phyloP scores from a whole-genome alignment of 2,113 vertebrate genomes.

The Perognathus longimembris region DNA sequence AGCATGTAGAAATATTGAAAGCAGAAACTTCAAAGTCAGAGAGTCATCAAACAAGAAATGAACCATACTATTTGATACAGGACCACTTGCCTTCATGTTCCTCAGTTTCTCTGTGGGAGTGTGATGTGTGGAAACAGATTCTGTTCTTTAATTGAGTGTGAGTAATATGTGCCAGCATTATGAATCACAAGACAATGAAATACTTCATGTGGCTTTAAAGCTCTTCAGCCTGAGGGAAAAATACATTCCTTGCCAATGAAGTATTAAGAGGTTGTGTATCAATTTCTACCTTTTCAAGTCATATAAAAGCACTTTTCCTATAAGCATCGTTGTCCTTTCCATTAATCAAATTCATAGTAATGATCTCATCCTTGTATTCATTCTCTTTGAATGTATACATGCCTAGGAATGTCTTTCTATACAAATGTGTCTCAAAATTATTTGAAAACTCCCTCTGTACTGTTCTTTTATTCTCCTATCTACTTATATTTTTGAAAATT shows the following conservation, averaged over 20 bases:
- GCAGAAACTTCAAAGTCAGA: neutral
- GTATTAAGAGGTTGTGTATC: slow-evolving; percentile 59
- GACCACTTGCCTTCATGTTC: neutral
- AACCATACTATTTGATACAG: neutral
- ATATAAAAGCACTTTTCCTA: slow-evolving; percentile 58
- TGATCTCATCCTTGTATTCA: slow-evolving; percentile 26
- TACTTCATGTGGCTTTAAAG: slow-evolving; percentile 74
- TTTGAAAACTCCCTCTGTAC: slow-evolving; percentile 1
- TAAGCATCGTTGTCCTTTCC: slow-evolving; percentile 22
- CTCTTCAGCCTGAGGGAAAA: slow-evolving; percentile 61
- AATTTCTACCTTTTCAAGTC: slow-evolving; percentile 68
- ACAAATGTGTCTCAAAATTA: neutral
- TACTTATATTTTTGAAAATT: neutral
- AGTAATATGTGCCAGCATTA: slow-evolving; percentile 55
- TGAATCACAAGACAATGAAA: slow-evolving; percentile 80
- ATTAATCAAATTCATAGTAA: slow-evolving; percentile 14
- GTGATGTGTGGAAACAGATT: slow-evolving; percentile 10
- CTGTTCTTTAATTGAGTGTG: slow-evolving; percentile 62
- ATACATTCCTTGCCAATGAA: slow-evolving; percentile 76
- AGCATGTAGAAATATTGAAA: neutral
- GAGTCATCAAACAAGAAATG: neutral
- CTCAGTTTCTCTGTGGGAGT: slow-evolving; percentile 58
- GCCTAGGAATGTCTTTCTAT: slow-evolving; percentile 14
- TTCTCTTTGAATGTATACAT: slow-evolving; percentile 1
- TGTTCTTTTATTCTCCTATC: slow-evolving; percentile 35